Conservation (phyloP, 92 coral and sea anemone genomes). For the Virgularia gustaviana region DNA sequence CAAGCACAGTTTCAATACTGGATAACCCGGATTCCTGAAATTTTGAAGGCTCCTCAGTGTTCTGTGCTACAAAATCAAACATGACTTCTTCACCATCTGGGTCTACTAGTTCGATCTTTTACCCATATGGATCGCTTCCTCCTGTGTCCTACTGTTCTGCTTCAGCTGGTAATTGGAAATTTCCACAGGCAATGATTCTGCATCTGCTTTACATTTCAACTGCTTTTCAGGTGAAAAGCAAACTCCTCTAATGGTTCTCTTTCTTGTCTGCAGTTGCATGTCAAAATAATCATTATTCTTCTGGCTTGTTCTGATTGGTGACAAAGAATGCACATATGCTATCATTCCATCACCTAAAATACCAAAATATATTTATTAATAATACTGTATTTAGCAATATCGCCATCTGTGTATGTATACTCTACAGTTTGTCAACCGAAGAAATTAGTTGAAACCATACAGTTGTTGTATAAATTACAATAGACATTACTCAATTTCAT, state of each 20-base stretch:
- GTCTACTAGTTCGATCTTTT: conserved; percentile 31
- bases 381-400: background rate
- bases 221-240: conserved; percentile 57
- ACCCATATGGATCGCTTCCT: conserved; percentile 40
- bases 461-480: too few relatives aligned
- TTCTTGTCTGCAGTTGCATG: conserved; percentile 42
- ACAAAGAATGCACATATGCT: conserved; percentile 54
- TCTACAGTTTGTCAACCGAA: too few relatives aligned
- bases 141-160: conserved; percentile 27
- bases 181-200: conserved; percentile 40
- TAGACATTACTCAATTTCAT: too few relatives aligned
- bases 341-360: too few relatives aligned
- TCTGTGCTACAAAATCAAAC: conserved; percentile 23
- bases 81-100: conserved; percentile 27
- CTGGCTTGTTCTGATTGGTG: conserved; percentile 52
- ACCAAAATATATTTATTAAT: background rate
- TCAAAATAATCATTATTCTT: conserved; percentile 52
- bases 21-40: too few relatives aligned
- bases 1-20: too few relatives aligned
- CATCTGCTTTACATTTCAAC: conserved; percentile 32
- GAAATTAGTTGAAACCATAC: too few relatives aligned
- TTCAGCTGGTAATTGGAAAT: conserved; percentile 33
- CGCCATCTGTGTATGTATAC: too few relatives aligned
- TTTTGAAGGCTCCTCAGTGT: too few relatives aligned
- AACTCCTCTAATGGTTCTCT: conserved; percentile 47